Evolutionary conservation across 23 tunicate species (phyloP).

Genomic region (Diplosoma virens): DNA sequence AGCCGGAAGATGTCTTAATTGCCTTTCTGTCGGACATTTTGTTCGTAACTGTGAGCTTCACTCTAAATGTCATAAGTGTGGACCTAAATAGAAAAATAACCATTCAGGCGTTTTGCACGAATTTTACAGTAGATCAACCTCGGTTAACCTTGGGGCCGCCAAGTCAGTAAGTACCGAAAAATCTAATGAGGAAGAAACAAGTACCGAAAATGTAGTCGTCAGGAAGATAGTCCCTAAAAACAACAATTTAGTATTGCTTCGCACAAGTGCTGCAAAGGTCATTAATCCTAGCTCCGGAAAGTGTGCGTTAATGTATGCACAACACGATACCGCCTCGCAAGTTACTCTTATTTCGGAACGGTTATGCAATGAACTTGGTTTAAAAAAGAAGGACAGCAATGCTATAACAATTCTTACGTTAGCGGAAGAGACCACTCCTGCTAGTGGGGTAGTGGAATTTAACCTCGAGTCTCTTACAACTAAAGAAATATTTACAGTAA

Average conservation of each 20-base stretch:
- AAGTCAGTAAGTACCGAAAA: background rate
- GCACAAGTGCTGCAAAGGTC: background rate
- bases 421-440: background rate
- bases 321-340: conserved; percentile 20
- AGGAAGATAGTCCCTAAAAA: background rate
- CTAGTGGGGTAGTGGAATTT: background rate
- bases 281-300: background rate
- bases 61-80: too few species aligned
- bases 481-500: background rate
- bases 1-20: too few species aligned
- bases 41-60: too few species aligned
- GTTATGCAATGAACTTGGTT: background rate
- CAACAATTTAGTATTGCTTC: background rate
- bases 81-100: too few species aligned
- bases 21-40: too few species aligned
- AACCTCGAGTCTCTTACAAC: background rate
- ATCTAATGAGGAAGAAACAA: background rate
- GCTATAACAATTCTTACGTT: background rate
- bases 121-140: background rate
- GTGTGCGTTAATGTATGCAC: background rate
- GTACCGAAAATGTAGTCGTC: background rate
- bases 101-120: conserved; percentile 4
- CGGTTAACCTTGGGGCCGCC: conserved; percentile 3
- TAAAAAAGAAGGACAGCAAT: background rate
- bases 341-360: background rate